These are phyloP conservation scores for Anolis apletophallus DNA, from an alignment of 2,797 vertebrate species.

Conservation along the genomic window DNA sequence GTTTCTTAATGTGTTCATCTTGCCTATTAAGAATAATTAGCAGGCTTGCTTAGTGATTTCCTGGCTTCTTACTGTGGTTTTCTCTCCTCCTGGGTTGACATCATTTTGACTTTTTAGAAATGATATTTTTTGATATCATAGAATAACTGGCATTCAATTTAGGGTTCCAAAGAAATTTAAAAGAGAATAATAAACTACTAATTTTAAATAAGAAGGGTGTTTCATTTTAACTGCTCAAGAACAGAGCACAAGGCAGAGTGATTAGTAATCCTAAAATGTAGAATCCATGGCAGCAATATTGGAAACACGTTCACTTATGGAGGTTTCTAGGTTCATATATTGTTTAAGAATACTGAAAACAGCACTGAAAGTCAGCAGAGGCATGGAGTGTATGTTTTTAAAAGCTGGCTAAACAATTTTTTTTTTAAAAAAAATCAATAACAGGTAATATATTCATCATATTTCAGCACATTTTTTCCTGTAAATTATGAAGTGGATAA, in stretches of 20 bases:
- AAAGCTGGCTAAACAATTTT: neutral
- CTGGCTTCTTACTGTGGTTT: conserved; percentile 78
- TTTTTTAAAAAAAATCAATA: conserved; percentile 5
- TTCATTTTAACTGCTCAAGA: conserved; percentile 72
- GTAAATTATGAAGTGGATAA: neutral
- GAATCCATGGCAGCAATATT: conserved; percentile 66
- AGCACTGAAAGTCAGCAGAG: conserved; percentile 63
- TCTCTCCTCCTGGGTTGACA: conserved; percentile 71
- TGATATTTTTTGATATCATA: conserved; percentile 79
- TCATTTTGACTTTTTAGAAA: conserved; percentile 79
- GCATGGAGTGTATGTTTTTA: neutral
- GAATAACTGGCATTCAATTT: conserved; percentile 77
- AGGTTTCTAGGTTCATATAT: conserved; percentile 40
- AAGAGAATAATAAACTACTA: conserved; percentile 76
- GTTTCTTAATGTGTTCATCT: conserved; percentile 86
- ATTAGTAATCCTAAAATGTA: conserved; percentile 64
- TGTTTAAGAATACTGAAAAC: conserved; percentile 55
- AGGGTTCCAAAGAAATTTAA: conserved; percentile 77
- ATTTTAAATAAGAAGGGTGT: conserved; percentile 75
- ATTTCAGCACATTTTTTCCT: neutral
- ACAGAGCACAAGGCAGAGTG: conserved; percentile 66
- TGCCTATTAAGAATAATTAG: conserved; percentile 86
- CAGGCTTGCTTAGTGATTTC: conserved; percentile 82
- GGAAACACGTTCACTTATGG: conserved; percentile 69
- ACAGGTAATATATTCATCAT: neutral